Base-by-base conservation (phyloP, 2,797 vertebrate species). In the Oreochromis mossambicus region DNA sequence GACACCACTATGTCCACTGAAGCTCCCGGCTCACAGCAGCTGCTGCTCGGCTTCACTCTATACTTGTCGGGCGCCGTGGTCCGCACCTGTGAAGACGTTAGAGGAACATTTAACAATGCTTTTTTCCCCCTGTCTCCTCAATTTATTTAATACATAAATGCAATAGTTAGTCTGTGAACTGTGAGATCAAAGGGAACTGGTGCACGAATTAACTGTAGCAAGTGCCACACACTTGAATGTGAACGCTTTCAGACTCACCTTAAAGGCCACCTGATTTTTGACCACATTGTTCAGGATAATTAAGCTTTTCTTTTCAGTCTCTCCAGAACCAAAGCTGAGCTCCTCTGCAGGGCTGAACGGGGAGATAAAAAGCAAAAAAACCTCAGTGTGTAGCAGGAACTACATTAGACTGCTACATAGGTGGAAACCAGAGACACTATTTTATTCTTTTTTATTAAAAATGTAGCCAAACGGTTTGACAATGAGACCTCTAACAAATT, bases 51-150 rank as follows among this genome's bases (percentile, higher is more conserved):
- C 92, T 99, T 99, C 84, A 99, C 98, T 82, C 98, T 95, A 94
- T 99, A 99, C 91, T 98, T 99, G 92, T 99, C 98, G 8, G 98
- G 98, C n/a, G 98, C 98, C 11, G 98, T 99, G 85, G 98, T 99
- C 91, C 98, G 97, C 17, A 99, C 98, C 98, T 99, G 92, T 32
- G 21, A 55, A 82, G 19, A 87, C 55, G 78, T 24, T n/a, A 68
- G 19, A 43, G 34, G 3, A 54, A 68, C 5, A 5, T 15, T 77
- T 3, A 61, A 34, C n/a, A 15, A 21, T 78, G 14, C 8, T 29
- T 58, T 48, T 38, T 24, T 32, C n/a, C 0, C 8, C 34, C 29
- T 38, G 29, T 36, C 11, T n/a, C 61, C 61, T 38, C 11, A 21
- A 38, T 34, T 21, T 46, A 21, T 46, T 29, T 12, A 75, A 26